Percentiles rank a stretch among this genome's conserved stretches.
Evolutionary conservation across 1,140 invertebrate genomes (phyloP).

Genomic region (Musca domestica): DNA sequence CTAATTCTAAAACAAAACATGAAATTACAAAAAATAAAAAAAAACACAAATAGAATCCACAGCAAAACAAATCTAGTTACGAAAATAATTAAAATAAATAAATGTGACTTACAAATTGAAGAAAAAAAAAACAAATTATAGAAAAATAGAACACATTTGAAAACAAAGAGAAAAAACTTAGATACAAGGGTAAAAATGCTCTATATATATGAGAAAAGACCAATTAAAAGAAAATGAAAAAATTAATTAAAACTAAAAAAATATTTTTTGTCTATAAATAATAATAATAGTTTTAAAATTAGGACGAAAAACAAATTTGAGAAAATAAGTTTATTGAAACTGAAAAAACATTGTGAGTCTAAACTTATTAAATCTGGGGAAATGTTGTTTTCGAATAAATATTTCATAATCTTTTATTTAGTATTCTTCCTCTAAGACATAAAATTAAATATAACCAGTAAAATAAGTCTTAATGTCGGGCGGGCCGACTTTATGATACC

Average conservation of each 20-base stretch:
- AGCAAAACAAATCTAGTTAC: conserved; percentile 28
- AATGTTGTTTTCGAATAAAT: no score
- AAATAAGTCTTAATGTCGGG: no score
- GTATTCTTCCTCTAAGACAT: no score
- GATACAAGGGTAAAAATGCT: conserved; percentile 2
- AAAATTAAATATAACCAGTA: no score
- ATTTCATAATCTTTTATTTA: no score
- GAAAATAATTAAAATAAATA: conserved; percentile 26
- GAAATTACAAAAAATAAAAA: conserved; percentile 25
- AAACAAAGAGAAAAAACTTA: neutral
- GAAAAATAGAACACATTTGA: neutral
- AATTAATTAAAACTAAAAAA: conserved; percentile 1
- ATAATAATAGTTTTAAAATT: conserved; percentile 26
- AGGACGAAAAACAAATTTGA: neutral
- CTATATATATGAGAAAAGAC: conserved; percentile 12
- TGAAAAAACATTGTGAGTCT: no score
- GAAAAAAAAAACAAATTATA: conserved; percentile 26
- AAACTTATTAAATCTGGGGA: no score
- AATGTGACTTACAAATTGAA: conserved; percentile 33
- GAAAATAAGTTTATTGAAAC: neutral
- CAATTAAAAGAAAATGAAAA: conserved; percentile 24
- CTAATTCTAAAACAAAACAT: conserved; percentile 25
- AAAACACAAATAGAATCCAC: conserved; percentile 16
- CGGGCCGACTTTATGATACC: no score
- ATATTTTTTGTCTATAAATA: conserved; percentile 22